Percentiles rank a stretch among this genome's conserved stretches.
phyloP scores from a whole-genome alignment of 1,140 invertebrate species.

The Paracyclopina nana region DNA sequence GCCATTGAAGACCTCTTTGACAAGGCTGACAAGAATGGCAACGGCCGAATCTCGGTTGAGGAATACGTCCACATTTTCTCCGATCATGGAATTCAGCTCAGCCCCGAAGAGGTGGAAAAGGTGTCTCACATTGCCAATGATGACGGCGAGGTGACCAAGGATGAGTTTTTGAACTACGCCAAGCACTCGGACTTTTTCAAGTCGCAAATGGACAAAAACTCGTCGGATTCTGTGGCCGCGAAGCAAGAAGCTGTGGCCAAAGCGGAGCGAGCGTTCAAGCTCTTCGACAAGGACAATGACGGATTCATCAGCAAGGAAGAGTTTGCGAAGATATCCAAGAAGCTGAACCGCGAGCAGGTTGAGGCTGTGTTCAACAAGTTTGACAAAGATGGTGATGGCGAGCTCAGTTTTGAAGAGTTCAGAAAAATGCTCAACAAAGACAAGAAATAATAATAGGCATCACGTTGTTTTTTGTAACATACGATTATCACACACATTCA shows the following conservation, averaged over 20 bases:
- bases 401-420: constrained; percentile 1
- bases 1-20: constrained; percentile 9
- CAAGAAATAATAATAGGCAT: no score
- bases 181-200: constrained; percentile 9
- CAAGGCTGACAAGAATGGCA: constrained; percentile 10
- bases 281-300: constrained; percentile 11
- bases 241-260: constrained; percentile 3
- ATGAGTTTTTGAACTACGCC: constrained; percentile 4
- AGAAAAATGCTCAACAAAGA: constrained; percentile 4
- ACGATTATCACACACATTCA: no score
- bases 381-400: constrained; percentile 6
- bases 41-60: not conserved
- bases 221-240: not conserved
- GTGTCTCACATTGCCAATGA: not conserved
- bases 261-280: constrained; percentile 3
- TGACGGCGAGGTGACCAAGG: not conserved
- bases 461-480: no score
- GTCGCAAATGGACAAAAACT: constrained; percentile 3
- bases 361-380: constrained; percentile 7
- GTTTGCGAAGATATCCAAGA: constrained; percentile 1
- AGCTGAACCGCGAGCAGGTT: not conserved
- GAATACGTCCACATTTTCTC: constrained; percentile 3
- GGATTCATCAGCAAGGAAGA: constrained; percentile 6
- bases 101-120: not conserved
- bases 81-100: constrained; percentile 1